Evolutionary conservation across 2,797 vertebrate genomes (phyloP).

Genomic region (Trichosurus vulpecula): DNA sequence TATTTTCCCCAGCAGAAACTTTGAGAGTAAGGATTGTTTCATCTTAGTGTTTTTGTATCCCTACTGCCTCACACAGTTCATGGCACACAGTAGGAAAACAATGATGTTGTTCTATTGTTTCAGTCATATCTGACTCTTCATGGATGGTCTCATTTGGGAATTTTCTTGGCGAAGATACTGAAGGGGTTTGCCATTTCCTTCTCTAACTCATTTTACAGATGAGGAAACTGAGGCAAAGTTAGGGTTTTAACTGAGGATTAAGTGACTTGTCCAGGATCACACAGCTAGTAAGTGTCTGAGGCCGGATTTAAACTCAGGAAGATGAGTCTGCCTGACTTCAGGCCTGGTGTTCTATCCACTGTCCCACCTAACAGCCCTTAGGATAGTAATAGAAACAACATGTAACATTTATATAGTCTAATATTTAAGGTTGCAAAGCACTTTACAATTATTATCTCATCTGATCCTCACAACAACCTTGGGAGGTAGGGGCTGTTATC

Average conservation of each 20-base stretch:
- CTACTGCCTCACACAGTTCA: background rate
- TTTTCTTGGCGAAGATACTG: background rate
- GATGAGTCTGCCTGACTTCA: constrained; percentile 41
- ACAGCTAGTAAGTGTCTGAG: constrained; percentile 1
- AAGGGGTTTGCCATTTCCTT: background rate
- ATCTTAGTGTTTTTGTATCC: background rate
- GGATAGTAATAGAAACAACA: background rate
- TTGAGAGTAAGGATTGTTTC: background rate
- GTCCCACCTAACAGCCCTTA: background rate
- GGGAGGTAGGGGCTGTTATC: no score
- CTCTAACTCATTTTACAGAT: background rate
- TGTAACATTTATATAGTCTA: background rate
- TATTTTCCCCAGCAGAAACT: background rate
- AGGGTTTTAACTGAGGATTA: background rate
- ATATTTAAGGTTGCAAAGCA: background rate
- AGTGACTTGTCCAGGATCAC: constrained; percentile 10
- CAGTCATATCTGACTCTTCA: background rate
- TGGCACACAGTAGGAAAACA: background rate
- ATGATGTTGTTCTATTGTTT: background rate
- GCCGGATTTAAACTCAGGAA: background rate
- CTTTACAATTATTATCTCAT: background rate
- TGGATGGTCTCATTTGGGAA: background rate
- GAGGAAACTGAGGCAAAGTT: constrained; percentile 27
- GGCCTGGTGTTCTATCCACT: background rate
- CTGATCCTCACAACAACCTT: background rate